Evolutionary conservation across 2,888 invertebrate species (phyloP).

Genomic region (Acanthosepion lycidas): DNA sequence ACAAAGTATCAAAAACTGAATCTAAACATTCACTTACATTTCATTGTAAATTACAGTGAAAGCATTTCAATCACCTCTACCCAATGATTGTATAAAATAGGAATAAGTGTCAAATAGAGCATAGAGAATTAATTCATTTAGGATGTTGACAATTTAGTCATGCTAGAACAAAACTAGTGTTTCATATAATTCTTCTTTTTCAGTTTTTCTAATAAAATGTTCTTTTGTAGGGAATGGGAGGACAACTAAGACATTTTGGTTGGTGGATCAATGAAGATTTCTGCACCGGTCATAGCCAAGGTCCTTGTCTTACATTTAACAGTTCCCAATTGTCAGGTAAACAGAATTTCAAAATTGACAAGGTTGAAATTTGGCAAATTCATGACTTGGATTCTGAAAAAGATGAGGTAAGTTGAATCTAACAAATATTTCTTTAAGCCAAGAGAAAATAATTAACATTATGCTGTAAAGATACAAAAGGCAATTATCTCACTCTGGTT

Average conservation of each 20-base stretch:
- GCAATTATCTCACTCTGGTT: too few species aligned
- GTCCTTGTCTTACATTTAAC: constrained; percentile 87
- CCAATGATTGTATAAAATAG: too few species aligned
- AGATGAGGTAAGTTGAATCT: constrained; percentile 53
- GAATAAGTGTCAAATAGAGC: too few species aligned
- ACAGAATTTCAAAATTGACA: constrained; percentile 82
- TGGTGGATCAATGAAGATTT: background rate
- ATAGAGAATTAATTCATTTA: too few species aligned
- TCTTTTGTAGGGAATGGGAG: constrained; percentile 12
- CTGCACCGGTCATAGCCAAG: constrained; percentile 82
- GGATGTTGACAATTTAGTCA: background rate
- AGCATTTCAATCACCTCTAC: too few species aligned
- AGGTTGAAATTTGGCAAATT: constrained; percentile 90
- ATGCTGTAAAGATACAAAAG: too few species aligned
- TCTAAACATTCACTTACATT: too few species aligned
- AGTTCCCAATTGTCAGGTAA: constrained; percentile 82
- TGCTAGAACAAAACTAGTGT: background rate
- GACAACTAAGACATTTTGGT: background rate
- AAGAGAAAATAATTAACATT: too few species aligned
- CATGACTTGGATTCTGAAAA: constrained; percentile 54
- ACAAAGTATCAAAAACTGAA: too few species aligned
- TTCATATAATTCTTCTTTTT: background rate
- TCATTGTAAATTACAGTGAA: too few species aligned
- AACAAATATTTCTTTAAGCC: too few species aligned
- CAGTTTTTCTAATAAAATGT: background rate